Evolutionary conservation across 2,797 vertebrate species (phyloP).

Genomic region (Menidia menidia): DNA sequence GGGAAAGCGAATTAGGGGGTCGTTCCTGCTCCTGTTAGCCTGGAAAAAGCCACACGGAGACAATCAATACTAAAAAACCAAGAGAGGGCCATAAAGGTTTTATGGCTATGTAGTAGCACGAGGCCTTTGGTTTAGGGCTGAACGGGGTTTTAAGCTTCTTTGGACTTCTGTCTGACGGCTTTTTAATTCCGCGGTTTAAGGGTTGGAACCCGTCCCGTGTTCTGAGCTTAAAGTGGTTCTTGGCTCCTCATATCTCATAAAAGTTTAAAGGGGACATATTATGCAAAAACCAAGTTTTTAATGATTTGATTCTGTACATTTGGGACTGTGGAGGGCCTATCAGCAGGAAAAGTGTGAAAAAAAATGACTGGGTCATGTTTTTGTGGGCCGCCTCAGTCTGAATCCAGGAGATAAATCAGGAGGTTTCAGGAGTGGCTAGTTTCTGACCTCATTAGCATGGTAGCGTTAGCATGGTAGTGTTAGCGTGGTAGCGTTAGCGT

Average conservation of each 20-base stretch:
- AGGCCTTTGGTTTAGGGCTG: slow-evolving; percentile 32
- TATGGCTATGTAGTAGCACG: slow-evolving; percentile 24
- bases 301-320: too few species aligned
- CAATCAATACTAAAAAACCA: slow-evolving; percentile 19
- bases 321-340: too few species aligned
- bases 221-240: slow-evolving; percentile 26
- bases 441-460: too few species aligned
- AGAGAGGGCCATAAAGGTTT: slow-evolving; percentile 19
- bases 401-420: too few species aligned
- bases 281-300: too few species aligned
- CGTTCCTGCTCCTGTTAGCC: slow-evolving; percentile 27
- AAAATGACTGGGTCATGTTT: too few species aligned
- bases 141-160: slow-evolving; percentile 28
- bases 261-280: slow-evolving; percentile 25
- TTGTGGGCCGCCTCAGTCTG: too few species aligned
- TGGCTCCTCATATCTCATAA: slow-evolving; percentile 26
- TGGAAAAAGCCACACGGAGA: slow-evolving; percentile 6
- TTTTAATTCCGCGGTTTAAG: slow-evolving; percentile 28
- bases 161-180: slow-evolving; percentile 21
- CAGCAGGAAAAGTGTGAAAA: too few species aligned
- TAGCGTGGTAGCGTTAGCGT: too few species aligned
- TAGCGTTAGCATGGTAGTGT: too few species aligned
- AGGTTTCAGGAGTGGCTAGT: too few species aligned
- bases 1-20: slow-evolving; percentile 42
- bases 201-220: slow-evolving; percentile 9